These are phyloP conservation scores for Sebastolobus altivelis DNA, from an alignment of 2,797 vertebrate species.

Conservation along the genomic window DNA sequence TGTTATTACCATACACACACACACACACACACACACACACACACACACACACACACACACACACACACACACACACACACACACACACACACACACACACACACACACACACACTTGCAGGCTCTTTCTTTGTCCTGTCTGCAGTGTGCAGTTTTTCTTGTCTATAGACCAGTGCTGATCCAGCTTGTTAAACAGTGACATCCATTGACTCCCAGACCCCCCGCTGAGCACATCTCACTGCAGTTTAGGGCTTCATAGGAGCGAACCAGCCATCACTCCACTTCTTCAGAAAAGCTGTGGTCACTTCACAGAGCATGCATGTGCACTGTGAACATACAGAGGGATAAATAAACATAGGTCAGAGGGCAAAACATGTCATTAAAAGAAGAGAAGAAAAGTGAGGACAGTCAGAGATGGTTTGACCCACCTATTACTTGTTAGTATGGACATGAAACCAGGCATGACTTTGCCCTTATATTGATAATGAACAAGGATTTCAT, in stretches of 20 bases:
- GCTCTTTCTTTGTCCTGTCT: slow-evolving; percentile 79
- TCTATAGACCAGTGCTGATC: slow-evolving; percentile 75
- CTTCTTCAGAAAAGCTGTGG: slow-evolving; percentile 29
- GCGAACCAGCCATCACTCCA: slow-evolving; percentile 51
- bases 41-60: slow-evolving; percentile 26
- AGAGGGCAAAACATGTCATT: background rate
- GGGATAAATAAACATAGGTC: slow-evolving; percentile 15
- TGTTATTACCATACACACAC: slow-evolving; percentile 61
- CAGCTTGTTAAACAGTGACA: slow-evolving; percentile 86
- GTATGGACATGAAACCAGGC: background rate
- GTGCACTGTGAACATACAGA: background rate
- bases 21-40: background rate
- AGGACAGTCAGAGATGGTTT: background rate
- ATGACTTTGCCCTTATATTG: background rate
- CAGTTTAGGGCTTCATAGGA: slow-evolving; percentile 50
- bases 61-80: slow-evolving; percentile 20
- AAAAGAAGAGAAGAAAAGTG: background rate
- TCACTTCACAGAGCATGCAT: slow-evolving; percentile 20
- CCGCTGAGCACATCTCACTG: slow-evolving; percentile 69
- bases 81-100: slow-evolving; percentile 1
- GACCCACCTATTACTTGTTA: background rate
- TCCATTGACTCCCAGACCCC: slow-evolving; percentile 78
- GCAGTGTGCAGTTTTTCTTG: slow-evolving; percentile 69
- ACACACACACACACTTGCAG: slow-evolving; percentile 29
- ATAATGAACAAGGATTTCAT: background rate